These are phyloP conservation scores for Dasyprocta punctata DNA, from an alignment of 2,113 vertebrate genomes.

Conservation along the genomic window DNA sequence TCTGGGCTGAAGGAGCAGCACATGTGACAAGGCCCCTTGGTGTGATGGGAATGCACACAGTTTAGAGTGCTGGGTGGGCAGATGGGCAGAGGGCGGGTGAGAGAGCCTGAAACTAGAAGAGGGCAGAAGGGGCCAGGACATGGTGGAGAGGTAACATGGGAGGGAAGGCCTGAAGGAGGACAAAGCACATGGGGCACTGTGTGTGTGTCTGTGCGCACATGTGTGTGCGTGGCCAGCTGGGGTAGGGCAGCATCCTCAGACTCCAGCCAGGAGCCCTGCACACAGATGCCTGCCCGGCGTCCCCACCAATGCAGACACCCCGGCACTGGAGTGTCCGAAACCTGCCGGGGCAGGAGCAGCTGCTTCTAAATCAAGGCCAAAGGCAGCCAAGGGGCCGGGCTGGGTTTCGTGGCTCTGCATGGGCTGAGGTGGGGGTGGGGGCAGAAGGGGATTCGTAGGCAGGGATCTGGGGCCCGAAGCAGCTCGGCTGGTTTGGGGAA, in stretches of 20 bases:
- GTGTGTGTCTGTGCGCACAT: rapidly evolving
- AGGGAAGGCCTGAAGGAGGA: neutral
- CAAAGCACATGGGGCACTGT: neutral
- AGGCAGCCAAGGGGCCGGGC: conserved; percentile 67
- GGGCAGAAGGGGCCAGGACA: neutral
- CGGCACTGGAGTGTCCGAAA: conserved; percentile 59
- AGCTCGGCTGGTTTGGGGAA: conserved; percentile 70
- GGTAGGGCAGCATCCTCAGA: neutral
- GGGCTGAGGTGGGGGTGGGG: conserved; percentile 59
- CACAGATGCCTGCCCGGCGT: conserved; percentile 32
- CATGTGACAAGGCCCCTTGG: neutral
- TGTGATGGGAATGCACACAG: neutral
- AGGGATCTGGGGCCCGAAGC: conserved; percentile 64
- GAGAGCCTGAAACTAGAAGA: neutral
- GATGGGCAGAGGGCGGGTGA: neutral
- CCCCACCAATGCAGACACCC: conserved; percentile 50
- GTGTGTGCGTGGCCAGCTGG: neutral
- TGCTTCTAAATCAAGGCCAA: conserved; percentile 80
- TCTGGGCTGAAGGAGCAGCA: neutral
- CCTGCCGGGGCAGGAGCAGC: conserved; percentile 58
- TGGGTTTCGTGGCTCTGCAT: conserved; percentile 59
- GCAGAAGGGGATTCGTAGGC: conserved; percentile 52
- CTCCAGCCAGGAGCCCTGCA: neutral
- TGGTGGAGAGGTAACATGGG: neutral
- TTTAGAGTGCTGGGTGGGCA: neutral